A percentile compares a stretch with the other conserved stretches of the same genome.
These are phyloP conservation scores for Eulemur mongoz DNA, from an alignment of 2,797 vertebrate genomes.

Conservation along the genomic window DNA sequence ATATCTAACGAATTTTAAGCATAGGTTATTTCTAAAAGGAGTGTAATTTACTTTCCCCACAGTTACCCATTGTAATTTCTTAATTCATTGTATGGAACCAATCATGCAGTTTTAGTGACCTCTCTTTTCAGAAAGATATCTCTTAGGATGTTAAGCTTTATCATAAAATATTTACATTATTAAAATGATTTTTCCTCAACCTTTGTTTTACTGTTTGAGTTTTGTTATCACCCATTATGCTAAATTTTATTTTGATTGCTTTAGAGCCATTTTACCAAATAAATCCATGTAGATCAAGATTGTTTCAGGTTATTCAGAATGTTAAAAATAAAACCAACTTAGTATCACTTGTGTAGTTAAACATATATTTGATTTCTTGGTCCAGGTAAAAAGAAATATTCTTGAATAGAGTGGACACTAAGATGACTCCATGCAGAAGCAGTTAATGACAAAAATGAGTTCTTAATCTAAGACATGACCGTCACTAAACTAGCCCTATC, in stretches of 20 bases:
- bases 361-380: conserved; percentile 5
- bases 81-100: conserved; percentile 19
- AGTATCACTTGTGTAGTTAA: conserved; percentile 26
- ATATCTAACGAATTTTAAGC: background rate
- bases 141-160: conserved; percentile 29
- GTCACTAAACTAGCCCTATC: background rate
- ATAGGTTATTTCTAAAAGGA: conserved; percentile 22
- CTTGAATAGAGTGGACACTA: background rate
- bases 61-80: background rate
- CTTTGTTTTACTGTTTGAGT: conserved; percentile 49
- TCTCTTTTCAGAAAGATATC: conserved; percentile 35
- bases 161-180: background rate
- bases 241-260: conserved; percentile 48
- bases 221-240: conserved; percentile 19
- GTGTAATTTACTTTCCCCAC: background rate
- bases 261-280: background rate
- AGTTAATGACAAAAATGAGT: background rate
- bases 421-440: background rate
- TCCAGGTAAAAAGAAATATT: conserved; percentile 39
- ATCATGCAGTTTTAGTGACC: background rate
- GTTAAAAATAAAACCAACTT: conserved; percentile 39
- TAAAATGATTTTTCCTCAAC: background rate
- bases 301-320: conserved; percentile 5
- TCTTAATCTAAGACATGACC: background rate
- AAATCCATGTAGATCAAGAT: background rate